phyloP scores from a whole-genome alignment of 2,113 vertebrate species.

The Alces alces region DNA sequence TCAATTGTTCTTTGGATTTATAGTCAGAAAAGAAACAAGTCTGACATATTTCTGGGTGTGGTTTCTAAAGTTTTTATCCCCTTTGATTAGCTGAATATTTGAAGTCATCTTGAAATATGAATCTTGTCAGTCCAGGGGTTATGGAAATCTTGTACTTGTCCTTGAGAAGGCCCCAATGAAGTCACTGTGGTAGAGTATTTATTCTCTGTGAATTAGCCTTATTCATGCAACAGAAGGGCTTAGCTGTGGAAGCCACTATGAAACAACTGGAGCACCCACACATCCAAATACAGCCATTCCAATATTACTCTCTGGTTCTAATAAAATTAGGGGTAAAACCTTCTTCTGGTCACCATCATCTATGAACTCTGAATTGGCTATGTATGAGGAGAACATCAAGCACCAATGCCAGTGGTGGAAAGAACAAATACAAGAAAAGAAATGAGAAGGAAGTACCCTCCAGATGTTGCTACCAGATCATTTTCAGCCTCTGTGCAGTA shows the following conservation, averaged over 20 bases:
- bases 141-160: not conserved
- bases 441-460: not conserved
- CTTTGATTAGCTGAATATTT: constrained; percentile 1
- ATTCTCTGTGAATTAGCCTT: not conserved
- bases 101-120: not conserved
- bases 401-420: not conserved
- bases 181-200: not conserved
- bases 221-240: not conserved
- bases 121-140: not conserved
- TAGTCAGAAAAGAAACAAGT: not conserved
- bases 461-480: not conserved
- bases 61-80: constrained; percentile 19
- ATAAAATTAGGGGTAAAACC: not conserved
- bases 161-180: not conserved
- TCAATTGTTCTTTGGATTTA: constrained; percentile 9
- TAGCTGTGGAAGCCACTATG: not conserved
- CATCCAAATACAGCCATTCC: not conserved
- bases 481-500: not conserved
- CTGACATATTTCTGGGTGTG: not conserved
- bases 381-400: not conserved
- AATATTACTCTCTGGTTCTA: not conserved
- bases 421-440: not conserved
- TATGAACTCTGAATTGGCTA: not conserved
- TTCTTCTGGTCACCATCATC: not conserved
- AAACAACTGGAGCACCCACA: not conserved